Percentiles rank a stretch among this genome's conserved stretches.
Evolutionary conservation across 1,140 invertebrate genomes (phyloP).

Genomic region (Lucilia cuprina): DNA sequence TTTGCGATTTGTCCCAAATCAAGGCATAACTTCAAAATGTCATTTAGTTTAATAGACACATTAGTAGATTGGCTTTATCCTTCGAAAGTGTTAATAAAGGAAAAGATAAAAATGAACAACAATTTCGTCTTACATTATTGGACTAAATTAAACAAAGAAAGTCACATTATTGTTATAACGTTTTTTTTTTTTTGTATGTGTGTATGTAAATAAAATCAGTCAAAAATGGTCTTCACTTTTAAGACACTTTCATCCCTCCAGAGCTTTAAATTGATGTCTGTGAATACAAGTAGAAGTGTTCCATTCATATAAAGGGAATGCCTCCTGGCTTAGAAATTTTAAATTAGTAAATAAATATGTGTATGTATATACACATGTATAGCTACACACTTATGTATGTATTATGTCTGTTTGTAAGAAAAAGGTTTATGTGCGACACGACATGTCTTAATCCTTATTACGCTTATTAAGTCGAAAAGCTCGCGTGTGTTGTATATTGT

Average conservation of each 20-base stretch:
- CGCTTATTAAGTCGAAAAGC: constrained; percentile 28
- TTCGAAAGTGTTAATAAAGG: not conserved
- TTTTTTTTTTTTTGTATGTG: not conserved
- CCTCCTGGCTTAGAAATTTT: not conserved
- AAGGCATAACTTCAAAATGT: constrained; percentile 14
- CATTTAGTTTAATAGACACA: constrained; percentile 4
- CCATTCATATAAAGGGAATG: not conserved
- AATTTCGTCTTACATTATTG: not conserved
- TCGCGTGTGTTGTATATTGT: constrained; percentile 16
- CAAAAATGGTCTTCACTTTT: not conserved
- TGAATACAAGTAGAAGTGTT: not conserved
- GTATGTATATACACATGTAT: too few species aligned
- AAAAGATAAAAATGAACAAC: not conserved
- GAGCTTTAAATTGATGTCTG: not conserved
- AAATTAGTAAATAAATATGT: not conserved
- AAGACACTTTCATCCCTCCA: constrained; percentile 4
- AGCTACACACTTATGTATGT: too few species aligned
- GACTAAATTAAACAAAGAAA: not conserved
- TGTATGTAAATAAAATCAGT: not conserved
- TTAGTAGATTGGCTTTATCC: not conserved
- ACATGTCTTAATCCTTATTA: constrained; percentile 35
- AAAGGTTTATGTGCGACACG: not conserved
- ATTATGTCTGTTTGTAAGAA: not conserved
- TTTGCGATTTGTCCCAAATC: not conserved
- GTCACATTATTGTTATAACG: not conserved